Evolutionary conservation across 1,140 invertebrate species (phyloP).

Genomic region (Dryas iulia): DNA sequence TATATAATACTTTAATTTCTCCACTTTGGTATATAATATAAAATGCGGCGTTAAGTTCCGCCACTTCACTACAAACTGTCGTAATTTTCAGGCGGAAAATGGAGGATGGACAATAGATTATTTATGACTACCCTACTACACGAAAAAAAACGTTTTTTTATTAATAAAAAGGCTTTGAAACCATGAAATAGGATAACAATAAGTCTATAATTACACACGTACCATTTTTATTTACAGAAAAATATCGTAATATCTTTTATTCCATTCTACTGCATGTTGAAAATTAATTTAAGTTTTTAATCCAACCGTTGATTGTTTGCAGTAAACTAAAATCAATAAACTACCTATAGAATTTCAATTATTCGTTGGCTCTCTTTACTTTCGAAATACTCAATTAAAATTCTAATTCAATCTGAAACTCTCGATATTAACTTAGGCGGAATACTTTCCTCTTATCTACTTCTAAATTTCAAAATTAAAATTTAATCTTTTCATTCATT

Average conservation of each 20-base stretch:
- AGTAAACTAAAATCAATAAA: conserved; percentile 1
- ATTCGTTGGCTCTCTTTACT: conserved; percentile 28
- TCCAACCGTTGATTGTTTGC: background rate
- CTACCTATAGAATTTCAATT: conserved; percentile 28
- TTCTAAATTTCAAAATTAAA: conserved; percentile 18
- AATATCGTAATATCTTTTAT: background rate
- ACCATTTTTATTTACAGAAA: background rate
- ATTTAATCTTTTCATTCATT: conserved; percentile 13
- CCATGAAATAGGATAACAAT: background rate
- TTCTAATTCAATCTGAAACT: conserved; percentile 29
- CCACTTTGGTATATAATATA: no score
- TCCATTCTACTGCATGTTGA: background rate
- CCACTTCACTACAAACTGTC: no score
- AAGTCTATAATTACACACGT: background rate
- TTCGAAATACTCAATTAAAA: conserved; percentile 31
- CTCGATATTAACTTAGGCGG: conserved; percentile 18
- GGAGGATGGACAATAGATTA: no score
- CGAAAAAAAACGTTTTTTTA: no score
- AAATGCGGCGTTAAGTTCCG: no score
- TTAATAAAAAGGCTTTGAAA: background rate
- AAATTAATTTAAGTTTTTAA: background rate
- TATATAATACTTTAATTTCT: no score
- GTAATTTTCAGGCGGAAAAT: no score
- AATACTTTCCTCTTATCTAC: conserved; percentile 1
- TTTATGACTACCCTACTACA: no score